Base-by-base conservation (phyloP, 2,888 invertebrate species). In the Eupithecia insigniata region DNA sequence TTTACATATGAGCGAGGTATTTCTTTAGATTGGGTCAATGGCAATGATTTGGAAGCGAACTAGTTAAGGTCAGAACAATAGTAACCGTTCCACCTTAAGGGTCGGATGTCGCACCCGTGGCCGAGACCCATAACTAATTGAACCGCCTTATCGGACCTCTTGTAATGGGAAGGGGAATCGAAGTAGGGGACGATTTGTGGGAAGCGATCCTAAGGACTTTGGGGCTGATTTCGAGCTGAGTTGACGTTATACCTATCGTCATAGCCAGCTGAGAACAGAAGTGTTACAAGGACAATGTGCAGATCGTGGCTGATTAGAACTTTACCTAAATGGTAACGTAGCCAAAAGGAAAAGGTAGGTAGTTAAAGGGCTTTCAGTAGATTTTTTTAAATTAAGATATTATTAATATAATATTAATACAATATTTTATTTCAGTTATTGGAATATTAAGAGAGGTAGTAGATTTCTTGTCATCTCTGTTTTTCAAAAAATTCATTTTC, bases 101-200 rank as follows among this genome's bases (percentile, higher is more conserved):
- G 60, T 32, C 34, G 34, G 16, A n/a, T 8, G 30, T 10, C 34
- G n/a, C n/a, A 28, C 18, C 1, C 16, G 30, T 28, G 61, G 18
- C 61, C 10, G 30, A 12, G 61, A 10, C n/a, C 14, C 55, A 60
- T 18, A 67, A 66, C 72, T 77, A 76, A 78, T 78, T 75, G 77
- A 76, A 75, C 76, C 67, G 55, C 67, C 36, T 75, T 73, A 76
- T 71, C 72, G 65, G 51, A 65, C 67, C 76, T 75, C 70, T 78
- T 73, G 73, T 73, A 69, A 69, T 67, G 73, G 76, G 72, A 60
- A 75, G 72, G 71, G 77, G 74, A 74, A 74, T 73, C 34, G 32
- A 62, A 14, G 26, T 55, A 55, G 26, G 22, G 10, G 18, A 34
- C 61, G 32, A 62, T 62, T 62, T 71, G 73, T 66, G 74, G 69